These are phyloP conservation scores for Schizothorax lantsangensis DNA, from an alignment of 2,797 vertebrate species.

Conservation along the genomic window DNA sequence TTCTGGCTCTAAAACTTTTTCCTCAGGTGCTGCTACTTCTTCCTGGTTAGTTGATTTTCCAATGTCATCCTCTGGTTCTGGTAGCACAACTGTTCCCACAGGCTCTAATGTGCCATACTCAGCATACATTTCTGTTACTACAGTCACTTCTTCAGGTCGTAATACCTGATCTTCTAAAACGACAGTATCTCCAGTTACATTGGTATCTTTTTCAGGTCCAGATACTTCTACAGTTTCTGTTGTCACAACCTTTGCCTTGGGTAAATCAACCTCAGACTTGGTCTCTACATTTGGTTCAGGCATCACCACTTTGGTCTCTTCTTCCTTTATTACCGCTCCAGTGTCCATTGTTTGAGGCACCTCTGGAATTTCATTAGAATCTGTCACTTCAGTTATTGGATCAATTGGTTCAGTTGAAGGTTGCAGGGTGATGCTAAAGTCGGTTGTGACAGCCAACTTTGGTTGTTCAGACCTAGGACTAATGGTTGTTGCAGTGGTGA, in stretches of 20 bases:
- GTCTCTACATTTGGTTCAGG: constrained; percentile 13
- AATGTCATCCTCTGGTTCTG: constrained; percentile 30
- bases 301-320: constrained; percentile 15
- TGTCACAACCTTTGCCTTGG: constrained; percentile 1
- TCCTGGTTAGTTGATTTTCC: not conserved
- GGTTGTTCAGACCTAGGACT: constrained; percentile 18
- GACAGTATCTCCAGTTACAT: constrained; percentile 15
- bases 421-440: constrained; percentile 68
- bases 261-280: constrained; percentile 16
- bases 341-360: constrained; percentile 3
- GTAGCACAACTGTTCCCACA: not conserved
- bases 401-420: constrained; percentile 61
- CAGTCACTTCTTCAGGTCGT: constrained; percentile 23
- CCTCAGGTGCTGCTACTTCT: constrained; percentile 1
- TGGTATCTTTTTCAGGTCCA: not conserved
- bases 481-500: constrained; percentile 53
- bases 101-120: constrained; percentile 27
- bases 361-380: constrained; percentile 50
- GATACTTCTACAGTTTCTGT: not conserved
- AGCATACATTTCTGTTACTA: constrained; percentile 3
- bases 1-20: not conserved
- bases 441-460: constrained; percentile 53
- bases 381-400: constrained; percentile 29
- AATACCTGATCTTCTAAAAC: constrained; percentile 11
- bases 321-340: constrained; percentile 1